Conservation (phyloP, 2,888 invertebrate species). For the Ectobius pallidus region DNA sequence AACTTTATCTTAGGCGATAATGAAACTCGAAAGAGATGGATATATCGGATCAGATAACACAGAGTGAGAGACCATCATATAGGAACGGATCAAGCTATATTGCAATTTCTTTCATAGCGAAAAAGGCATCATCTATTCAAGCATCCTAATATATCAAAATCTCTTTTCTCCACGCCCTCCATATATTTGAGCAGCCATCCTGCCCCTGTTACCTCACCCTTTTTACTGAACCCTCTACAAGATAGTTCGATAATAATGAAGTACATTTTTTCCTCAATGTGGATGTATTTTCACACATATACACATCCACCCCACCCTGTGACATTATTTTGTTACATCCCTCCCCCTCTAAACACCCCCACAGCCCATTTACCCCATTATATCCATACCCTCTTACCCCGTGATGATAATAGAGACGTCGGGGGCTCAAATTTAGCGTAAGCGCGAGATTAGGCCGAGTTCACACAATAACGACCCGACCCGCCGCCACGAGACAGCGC, state of each 20-base stretch:
- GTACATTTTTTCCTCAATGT: slow-evolving; percentile 29
- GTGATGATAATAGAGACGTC: slow-evolving; percentile 55
- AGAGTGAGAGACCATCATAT: no score
- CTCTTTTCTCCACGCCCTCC: no score
- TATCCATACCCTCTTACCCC: slow-evolving; percentile 53
- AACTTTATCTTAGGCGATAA: no score
- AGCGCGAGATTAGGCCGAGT: slow-evolving; percentile 47
- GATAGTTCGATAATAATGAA: slow-evolving; percentile 31
- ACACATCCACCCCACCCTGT: slow-evolving; percentile 7
- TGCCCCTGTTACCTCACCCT: no score
- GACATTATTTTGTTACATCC: slow-evolving; percentile 39
- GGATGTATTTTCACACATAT: slow-evolving; percentile 27
- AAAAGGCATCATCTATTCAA: no score
- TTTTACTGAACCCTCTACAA: slow-evolving; percentile 11
- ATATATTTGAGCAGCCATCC: no score
- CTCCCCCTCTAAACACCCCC: slow-evolving; percentile 18
- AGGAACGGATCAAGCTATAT: no score
- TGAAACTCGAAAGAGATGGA: no score
- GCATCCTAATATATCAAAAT: no score
- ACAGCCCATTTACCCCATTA: slow-evolving; percentile 43
- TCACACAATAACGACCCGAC: slow-evolving; percentile 38
- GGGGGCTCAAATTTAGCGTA: slow-evolving; percentile 53
- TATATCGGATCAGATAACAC: no score
- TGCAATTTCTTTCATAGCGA: no score
- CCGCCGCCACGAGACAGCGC: slow-evolving; percentile 25